Percentiles rank a stretch among this genome's conserved stretches.
Conservation (phyloP, 2,888 invertebrate species). For the Sclerodermus sp. region DNA sequence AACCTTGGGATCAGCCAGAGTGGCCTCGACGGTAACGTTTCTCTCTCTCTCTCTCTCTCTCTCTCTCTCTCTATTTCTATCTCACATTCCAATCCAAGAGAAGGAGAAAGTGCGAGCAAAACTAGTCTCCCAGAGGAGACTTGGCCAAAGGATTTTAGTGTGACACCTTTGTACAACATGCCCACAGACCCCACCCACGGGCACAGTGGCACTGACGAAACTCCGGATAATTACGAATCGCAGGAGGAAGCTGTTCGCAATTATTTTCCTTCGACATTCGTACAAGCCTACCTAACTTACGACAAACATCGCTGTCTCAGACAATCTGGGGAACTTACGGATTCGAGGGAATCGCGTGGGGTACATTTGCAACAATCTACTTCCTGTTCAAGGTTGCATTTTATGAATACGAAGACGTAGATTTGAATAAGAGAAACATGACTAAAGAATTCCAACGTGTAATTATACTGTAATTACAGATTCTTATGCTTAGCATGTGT, state of each 20-base stretch:
- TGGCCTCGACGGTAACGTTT: slow-evolving; percentile 33
- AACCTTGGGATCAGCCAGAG: slow-evolving; percentile 29
- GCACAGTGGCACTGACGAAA: slow-evolving; percentile 39
- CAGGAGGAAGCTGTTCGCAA: slow-evolving; percentile 33
- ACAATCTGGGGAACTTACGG: slow-evolving; percentile 48
- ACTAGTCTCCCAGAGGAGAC: too few relatives aligned
- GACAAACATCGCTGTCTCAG: slow-evolving; percentile 48
- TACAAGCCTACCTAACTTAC: slow-evolving; percentile 47
- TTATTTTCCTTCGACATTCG: slow-evolving; percentile 31
- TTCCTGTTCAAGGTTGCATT: slow-evolving; percentile 23
- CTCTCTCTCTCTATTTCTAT: background rate
- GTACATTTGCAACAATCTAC: slow-evolving; percentile 11
- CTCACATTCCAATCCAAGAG: too few relatives aligned
- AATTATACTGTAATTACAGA: slow-evolving; percentile 37
- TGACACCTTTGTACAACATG: too few relatives aligned
- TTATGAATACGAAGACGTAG: slow-evolving; percentile 10
- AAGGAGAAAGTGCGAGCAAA: too few relatives aligned
- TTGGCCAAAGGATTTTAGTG: too few relatives aligned
- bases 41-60: background rate
- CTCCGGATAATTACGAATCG: slow-evolving; percentile 31
- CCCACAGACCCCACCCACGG: slow-evolving; percentile 41
- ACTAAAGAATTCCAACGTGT: too few relatives aligned
- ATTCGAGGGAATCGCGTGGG: slow-evolving; percentile 34
- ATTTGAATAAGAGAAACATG: too few relatives aligned
- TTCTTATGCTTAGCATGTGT: slow-evolving; percentile 45